These are phyloP conservation scores for Achatina immaculata DNA, from an alignment of 1,140 invertebrate species.

Conservation along the genomic window DNA sequence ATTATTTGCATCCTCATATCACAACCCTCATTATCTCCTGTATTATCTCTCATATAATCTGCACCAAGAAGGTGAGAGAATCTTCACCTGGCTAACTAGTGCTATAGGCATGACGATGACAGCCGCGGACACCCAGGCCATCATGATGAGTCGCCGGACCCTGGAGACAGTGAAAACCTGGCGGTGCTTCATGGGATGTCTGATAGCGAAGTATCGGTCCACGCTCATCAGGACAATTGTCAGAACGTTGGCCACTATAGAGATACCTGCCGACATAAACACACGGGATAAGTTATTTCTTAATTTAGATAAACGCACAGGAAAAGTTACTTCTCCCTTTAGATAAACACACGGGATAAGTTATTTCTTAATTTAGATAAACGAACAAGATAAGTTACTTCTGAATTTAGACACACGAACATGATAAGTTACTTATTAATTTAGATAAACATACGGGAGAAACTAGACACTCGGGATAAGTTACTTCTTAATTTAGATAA, in stretches of 20 bases:
- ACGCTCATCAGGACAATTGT: slow-evolving; percentile 64
- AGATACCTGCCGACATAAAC: slow-evolving; percentile 52
- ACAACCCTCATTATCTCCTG: no score
- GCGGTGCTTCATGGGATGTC: slow-evolving; percentile 60
- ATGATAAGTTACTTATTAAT: not conserved
- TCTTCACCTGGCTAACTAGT: slow-evolving; percentile 44
- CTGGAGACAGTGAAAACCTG: slow-evolving; percentile 50
- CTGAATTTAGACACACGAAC: slow-evolving; percentile 9
- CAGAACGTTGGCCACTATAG: slow-evolving; percentile 59
- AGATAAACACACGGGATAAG: not conserved
- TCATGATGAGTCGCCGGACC: slow-evolving; percentile 48
- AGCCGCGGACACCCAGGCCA: slow-evolving; percentile 56
- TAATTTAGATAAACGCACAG: no score
- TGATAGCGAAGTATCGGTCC: slow-evolving; percentile 62
- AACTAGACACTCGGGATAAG: no score
- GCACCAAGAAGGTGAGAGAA: no score
- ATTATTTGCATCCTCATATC: no score
- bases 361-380: no score
- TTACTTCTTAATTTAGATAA: no score
- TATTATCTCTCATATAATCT: no score
- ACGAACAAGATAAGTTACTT: no score
- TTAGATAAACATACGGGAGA: no score
- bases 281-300: not conserved
- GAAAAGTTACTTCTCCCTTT: no score
- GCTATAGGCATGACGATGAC: slow-evolving; percentile 57